Conservation (phyloP, 1,140 invertebrate species). For the Gyrodactylus bullatarudis region DNA sequence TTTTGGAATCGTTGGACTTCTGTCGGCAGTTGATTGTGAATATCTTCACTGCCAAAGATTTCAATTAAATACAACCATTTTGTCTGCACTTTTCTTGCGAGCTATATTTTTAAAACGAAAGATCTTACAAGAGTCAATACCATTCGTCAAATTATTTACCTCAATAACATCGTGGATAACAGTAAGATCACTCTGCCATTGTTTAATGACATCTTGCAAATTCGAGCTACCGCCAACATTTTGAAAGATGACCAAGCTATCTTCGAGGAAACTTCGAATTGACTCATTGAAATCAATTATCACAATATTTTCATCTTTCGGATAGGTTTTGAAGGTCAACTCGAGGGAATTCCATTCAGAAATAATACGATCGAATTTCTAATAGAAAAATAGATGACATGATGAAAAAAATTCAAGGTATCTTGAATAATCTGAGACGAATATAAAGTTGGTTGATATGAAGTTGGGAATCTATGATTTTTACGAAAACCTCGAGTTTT, state of each 20-base stretch:
- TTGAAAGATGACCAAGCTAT: neutral
- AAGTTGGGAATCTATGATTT: no score
- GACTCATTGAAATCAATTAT: neutral
- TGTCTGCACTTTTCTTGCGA: constrained; percentile 19
- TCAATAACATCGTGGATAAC: neutral
- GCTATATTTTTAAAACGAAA: neutral
- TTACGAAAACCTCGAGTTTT: no score
- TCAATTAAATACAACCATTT: constrained; percentile 24
- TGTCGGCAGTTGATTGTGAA: constrained; percentile 23
- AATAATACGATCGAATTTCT: neutral
- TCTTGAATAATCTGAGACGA: no score
- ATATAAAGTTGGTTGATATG: no score
- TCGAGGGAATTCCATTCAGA: neutral
- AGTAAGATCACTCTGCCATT: neutral
- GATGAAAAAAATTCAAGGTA: no score
- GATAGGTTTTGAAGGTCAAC: neutral
- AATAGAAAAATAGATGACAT: no score
- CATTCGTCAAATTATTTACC: no score
- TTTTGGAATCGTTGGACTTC: constrained; percentile 18
- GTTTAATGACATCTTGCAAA: neutral
- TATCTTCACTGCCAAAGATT: constrained; percentile 22
- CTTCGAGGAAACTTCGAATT: neutral
- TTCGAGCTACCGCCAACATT: neutral
- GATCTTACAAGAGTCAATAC: no score
- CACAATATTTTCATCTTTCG: neutral